A percentile compares a stretch with the other conserved stretches of the same genome.
These are phyloP conservation scores for Tapirus terrestris DNA, from an alignment of 2,113 vertebrate genomes.

Conservation along the genomic window DNA sequence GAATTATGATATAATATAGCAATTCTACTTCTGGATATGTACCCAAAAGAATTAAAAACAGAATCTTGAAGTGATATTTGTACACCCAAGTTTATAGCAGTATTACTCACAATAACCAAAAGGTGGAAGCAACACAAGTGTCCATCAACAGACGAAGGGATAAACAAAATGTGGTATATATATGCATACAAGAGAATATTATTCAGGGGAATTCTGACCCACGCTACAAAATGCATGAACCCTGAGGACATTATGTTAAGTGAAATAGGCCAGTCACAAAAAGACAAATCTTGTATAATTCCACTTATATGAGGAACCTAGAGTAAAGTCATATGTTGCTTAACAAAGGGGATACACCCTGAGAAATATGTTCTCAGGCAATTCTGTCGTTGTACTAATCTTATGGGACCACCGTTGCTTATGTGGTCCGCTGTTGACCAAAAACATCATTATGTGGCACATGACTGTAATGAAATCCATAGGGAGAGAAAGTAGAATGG, in stretches of 20 bases:
- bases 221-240: background rate
- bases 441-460: too few relatives aligned
- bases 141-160: background rate
- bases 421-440: too few relatives aligned
- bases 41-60: background rate
- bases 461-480: background rate
- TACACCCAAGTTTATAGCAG: background rate
- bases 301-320: background rate
- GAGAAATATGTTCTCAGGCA: too few relatives aligned
- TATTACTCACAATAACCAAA: background rate
- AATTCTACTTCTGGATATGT: background rate
- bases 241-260: background rate
- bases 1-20: background rate
- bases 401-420: too few relatives aligned
- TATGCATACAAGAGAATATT: background rate
- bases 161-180: background rate
- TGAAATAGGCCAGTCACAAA: background rate
- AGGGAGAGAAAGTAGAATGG: background rate
- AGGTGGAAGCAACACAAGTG: background rate
- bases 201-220: background rate
- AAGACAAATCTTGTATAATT: background rate
- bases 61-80: background rate
- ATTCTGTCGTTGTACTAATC: too few relatives aligned
- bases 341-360: too few relatives aligned
- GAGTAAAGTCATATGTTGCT: too few relatives aligned